These are phyloP conservation scores for Sarcophaga subvicina DNA, from an alignment of 2,888 invertebrate species.

Conservation along the genomic window DNA sequence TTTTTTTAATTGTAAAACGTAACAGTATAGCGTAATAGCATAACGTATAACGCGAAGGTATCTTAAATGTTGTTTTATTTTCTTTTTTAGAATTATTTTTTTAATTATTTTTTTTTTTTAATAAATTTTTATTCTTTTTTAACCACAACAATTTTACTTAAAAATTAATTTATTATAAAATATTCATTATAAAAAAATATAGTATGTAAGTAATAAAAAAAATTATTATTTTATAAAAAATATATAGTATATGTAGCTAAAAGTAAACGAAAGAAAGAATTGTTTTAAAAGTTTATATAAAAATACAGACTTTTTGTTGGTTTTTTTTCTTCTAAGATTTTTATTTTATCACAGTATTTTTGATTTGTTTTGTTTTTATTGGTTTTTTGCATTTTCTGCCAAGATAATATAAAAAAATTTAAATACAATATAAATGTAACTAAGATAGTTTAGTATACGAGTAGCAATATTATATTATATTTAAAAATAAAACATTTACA, in stretches of 20 bases:
- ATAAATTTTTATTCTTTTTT: neutral
- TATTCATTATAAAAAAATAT: neutral
- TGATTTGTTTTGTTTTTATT: constrained; percentile 39
- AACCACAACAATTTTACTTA: constrained; percentile 6
- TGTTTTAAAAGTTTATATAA: constrained; percentile 60
- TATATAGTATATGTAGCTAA: constrained; percentile 54
- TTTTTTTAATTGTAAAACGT: neutral
- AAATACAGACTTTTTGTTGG: constrained; percentile 52
- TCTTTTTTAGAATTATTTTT: neutral
- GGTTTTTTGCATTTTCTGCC: constrained; percentile 18
- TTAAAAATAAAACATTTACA: constrained; percentile 38
- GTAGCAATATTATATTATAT: constrained; percentile 9
- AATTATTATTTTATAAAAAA: neutral
- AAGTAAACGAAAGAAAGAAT: constrained; percentile 70
- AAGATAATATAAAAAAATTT: constrained; percentile 8
- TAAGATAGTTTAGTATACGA: too few species aligned
- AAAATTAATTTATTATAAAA: neutral
- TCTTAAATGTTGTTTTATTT: neutral
- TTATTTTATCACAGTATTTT: constrained; percentile 44
- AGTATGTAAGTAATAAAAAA: neutral
- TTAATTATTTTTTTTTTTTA: neutral
- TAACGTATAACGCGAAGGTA: neutral
- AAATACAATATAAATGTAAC: constrained; percentile 29
- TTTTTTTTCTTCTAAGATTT: constrained; percentile 52
- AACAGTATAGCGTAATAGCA: neutral